Base-by-base conservation (phyloP, 1,140 invertebrate genomes). In the Tachypleus tridentatus region DNA sequence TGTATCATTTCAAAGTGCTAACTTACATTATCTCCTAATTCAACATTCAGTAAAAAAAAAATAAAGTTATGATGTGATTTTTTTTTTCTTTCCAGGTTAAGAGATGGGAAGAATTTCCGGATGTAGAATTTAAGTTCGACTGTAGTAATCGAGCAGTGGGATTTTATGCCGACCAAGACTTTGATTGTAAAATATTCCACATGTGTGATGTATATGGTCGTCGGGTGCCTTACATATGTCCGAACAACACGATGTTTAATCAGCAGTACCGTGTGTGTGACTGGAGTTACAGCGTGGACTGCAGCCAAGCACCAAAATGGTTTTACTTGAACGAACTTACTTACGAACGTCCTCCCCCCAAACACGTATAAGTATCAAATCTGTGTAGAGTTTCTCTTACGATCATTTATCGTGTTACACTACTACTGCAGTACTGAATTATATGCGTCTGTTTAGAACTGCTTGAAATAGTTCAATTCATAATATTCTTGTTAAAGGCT, bases 161-260 rank as follows among this genome's bases (percentile, higher is more conserved):
- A 4, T 83, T 83, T 69, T 84, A 84, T 70, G 82, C 82, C 5
- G 82, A 84, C 70, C 77, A 78, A 58, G 82, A 84, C 71, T 82
- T 83, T 72, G 79, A 82, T 71, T 84, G 82, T 72, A 80, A 83
- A 75, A 80, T 84, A 64, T 84, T 84, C 71, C 82, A 84, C 70
- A 83, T 84, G 81, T 84, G 82, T 71, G 82, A 84, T 69, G 82
- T 81, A 68, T 81, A 83, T 65, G 82, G 82, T 50, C 75, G 82
- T 63, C 75, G 82, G 61, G 82, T 84, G 65, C 82, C 82, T 8
- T 80, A 84, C 73, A 76, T 82, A 64, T 84, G 82, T 74, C 82
- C 81, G 64, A 82, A 82, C 66, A 81, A 82, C 64, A 83, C 82
- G 7, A 79, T 77, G 59, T 83, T 83, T 75, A 83, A 83, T 75